Base-by-base conservation (phyloP, 2,888 invertebrate species). In the Macaria notata region DNA sequence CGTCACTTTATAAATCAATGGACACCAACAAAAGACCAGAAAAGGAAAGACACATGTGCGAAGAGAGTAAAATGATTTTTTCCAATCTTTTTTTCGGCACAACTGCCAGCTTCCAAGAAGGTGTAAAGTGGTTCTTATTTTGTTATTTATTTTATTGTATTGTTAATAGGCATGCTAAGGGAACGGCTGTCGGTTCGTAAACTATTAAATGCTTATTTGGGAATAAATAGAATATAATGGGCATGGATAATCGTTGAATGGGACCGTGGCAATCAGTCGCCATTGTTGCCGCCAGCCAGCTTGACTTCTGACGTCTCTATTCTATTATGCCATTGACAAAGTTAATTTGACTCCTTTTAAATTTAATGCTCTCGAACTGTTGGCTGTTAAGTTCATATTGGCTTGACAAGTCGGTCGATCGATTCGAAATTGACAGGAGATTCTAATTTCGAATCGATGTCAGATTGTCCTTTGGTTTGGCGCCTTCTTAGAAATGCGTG, bases 171-270 rank as follows among this genome's bases (percentile, higher is more conserved):
- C 88, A 84, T 84, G 87, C 81, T 83, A 83, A 83, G 84, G 85
- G 84, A 79, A 81, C 81, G 79, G 76, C 74, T 69, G 73, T 72
- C 72, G 74, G 70, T 80, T 76, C 81, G 82, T 81, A 82, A 82
- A 84, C 84, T 86, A 89, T 91, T 90, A 90, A 90, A 91, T 83
- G 89, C 81, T 90, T 90, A 91, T 91, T 90, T 89, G 87, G 86
- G 84, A 84, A 88, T 90, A 91, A 91, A 91, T 90, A 85, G 89
- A 91, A 89, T 90, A 91, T 91, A 90, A 91, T 91, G 78, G 88
- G 83, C 84, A 83, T 86, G 87, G 79, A 88, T 88, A 88, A 89
- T 88, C 77, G 75, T 65, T 84, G 84, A 87, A 90, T 86, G 75
- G 82, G 69, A 71, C 70, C 79, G 67, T 61, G 79, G 87, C 86